A percentile compares a stretch with the other conserved stretches of the same genome.
Conservation (phyloP, 2,113 vertebrate genomes). For the Redunca redunca region DNA sequence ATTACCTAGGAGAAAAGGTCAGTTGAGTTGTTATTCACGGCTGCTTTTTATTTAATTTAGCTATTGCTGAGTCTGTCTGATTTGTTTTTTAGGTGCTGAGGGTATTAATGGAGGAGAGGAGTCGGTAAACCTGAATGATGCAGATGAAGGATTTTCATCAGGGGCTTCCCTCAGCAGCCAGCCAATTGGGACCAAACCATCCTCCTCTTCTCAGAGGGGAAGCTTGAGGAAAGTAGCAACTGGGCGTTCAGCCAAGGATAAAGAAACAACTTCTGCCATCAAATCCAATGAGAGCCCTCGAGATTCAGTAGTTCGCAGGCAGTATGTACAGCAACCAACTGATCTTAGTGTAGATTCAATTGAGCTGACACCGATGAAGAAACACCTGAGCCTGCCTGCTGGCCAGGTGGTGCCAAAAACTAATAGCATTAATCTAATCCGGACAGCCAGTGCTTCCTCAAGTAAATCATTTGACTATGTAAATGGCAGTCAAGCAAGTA, state of each 20-base stretch:
- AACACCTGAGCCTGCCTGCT: conserved; percentile 92
- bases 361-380: conserved; percentile 93
- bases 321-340: conserved; percentile 79
- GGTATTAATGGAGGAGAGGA: conserved; percentile 92
- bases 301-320: conserved; percentile 80
- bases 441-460: conserved; percentile 96
- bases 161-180: conserved; percentile 98
- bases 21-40: conserved; percentile 47
- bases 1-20: conserved; percentile 48
- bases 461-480: conserved; percentile 97
- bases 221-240: conserved; percentile 91
- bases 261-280: conserved; percentile 74
- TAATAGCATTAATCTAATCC: conserved; percentile 85
- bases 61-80: conserved; percentile 65
- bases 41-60: conserved; percentile 43
- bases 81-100: conserved; percentile 86
- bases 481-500: conserved; percentile 85
- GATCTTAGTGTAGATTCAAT: conserved; percentile 84
- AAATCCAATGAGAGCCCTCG: conserved; percentile 80
- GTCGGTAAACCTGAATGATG: conserved; percentile 92
- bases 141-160: conserved; percentile 98
- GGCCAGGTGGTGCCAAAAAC: conserved; percentile 86
- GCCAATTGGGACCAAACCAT: conserved; percentile 86
- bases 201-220: conserved; percentile 84
- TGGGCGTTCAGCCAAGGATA: conserved; percentile 88